Evolutionary conservation across 2,888 invertebrate species (phyloP), one percentile per base, ranked within the genome.

Genomic region (Autographa pulchrina): DNA sequence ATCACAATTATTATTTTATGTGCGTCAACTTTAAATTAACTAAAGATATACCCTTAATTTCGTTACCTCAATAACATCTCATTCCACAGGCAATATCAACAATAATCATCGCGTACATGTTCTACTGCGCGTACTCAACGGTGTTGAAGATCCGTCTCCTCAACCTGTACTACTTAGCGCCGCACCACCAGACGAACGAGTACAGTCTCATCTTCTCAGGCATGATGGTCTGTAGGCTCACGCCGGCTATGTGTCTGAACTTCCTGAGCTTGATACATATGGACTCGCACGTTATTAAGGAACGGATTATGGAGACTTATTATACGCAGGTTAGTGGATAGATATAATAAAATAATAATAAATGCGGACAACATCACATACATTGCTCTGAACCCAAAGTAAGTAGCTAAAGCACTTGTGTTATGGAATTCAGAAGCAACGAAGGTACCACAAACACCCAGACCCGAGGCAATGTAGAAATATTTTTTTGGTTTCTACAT

Each of bases 121-220:
- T 99, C 94, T 98, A 99, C 90, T 99, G 99, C 94, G 99, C 99
- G 3, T 99, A 99, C 94, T 99, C 99, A 32, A 99, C 99, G 0
- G 98, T 99, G 56, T 97, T 99, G 85, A 99, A 99, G 93, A 99
- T 99, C 84, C 97, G 99, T 66, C 97, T 99, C 41, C 97, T 99
- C 61, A 99, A 99, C 96, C 97, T 99, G 82, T 99, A 99, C 95
- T 99, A 99, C 91, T 95, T 99, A 83, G 99, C 99, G 6, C 98
- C 99, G 0, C 98, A 99, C 91, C 99, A 99, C 92, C 99, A 99
- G 94, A 99, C 99, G 9, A 99, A 99, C 91, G 99, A 99, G 90
- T 99, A 99, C 96, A 99, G 99, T 91, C 97, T 99, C 75, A 99
- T 99, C 89, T 99, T 99, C 96, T 99, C 99, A 83, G 99, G 99